phyloP scores from a whole-genome alignment of 2,888 invertebrate genomes.

The Cryptus armator region DNA sequence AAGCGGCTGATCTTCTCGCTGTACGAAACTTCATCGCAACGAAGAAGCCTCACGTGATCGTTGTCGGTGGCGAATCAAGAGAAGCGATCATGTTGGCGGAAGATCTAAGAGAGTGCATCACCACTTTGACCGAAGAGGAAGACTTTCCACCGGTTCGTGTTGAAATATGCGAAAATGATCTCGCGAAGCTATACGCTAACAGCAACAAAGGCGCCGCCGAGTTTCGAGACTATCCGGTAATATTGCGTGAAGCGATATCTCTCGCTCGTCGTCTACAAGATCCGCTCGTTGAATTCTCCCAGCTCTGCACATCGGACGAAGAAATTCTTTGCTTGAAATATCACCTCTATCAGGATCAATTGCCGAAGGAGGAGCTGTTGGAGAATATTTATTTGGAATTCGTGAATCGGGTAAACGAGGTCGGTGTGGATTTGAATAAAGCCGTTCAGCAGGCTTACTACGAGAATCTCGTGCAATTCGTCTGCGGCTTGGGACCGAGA shows the following conservation, averaged over 20 bases:
- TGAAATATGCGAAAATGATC: slow-evolving; percentile 97
- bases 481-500: slow-evolving; percentile 98
- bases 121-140: slow-evolving; percentile 92
- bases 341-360: slow-evolving; percentile 93
- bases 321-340: slow-evolving; percentile 98
- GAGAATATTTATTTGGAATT: slow-evolving; percentile 95
- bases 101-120: slow-evolving; percentile 91
- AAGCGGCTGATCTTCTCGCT: slow-evolving; percentile 89
- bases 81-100: slow-evolving; percentile 93
- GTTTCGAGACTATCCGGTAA: slow-evolving; percentile 96
- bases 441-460: slow-evolving; percentile 96
- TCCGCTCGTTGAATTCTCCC: slow-evolving; percentile 97
- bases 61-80: slow-evolving; percentile 95
- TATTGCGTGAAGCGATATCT: slow-evolving; percentile 96
- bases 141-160: slow-evolving; percentile 95
- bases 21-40: slow-evolving; percentile 93
- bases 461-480: slow-evolving; percentile 96
- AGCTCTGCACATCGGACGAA: slow-evolving; percentile 97
- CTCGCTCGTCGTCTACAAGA: slow-evolving; percentile 97
- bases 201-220: slow-evolving; percentile 95
- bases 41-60: slow-evolving; percentile 97
- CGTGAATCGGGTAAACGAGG: slow-evolving; percentile 98
- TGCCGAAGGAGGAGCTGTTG: slow-evolving; percentile 93
- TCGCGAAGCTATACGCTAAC: slow-evolving; percentile 96
- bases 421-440: slow-evolving; percentile 98